phyloP scores from a whole-genome alignment of 2,113 vertebrate genomes.

The Barbus barbus region DNA sequence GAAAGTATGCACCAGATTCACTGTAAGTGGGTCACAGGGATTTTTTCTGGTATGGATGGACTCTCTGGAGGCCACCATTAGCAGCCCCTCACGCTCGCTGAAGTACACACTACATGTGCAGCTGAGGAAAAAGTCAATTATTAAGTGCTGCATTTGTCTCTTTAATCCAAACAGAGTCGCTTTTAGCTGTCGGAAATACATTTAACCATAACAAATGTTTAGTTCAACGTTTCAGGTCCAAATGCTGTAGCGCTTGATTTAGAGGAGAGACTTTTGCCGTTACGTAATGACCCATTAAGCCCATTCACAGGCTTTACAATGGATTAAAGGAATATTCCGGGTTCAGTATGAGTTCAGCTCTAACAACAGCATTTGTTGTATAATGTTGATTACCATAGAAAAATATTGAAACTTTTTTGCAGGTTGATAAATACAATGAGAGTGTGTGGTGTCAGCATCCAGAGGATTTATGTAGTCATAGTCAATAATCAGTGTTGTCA shows the following conservation, averaged over 20 bases:
- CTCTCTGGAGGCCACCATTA: too few relatives aligned
- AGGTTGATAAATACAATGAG: not conserved
- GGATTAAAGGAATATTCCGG: slow-evolving; percentile 7
- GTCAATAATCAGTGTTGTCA: too few relatives aligned
- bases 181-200: not conserved
- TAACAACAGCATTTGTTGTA: too few relatives aligned
- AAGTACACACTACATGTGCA: slow-evolving; percentile 21
- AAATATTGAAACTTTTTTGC: not conserved
- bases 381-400: not conserved
- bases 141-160: slow-evolving; percentile 3
- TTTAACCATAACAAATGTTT: not conserved
- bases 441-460: not conserved
- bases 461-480: not conserved
- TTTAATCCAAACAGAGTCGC: not conserved
- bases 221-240: not conserved
- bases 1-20: not conserved
- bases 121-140: not conserved
- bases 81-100: not conserved
- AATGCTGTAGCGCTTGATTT: not conserved
- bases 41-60: slow-evolving; percentile 40
- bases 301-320: not conserved
- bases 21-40: slow-evolving; percentile 20
- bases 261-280: not conserved
- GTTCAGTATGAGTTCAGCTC: not conserved
- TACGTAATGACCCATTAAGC: slow-evolving; percentile 16